Base-by-base conservation (phyloP, 1,140 invertebrate genomes). In the Batillaria attramentaria region DNA sequence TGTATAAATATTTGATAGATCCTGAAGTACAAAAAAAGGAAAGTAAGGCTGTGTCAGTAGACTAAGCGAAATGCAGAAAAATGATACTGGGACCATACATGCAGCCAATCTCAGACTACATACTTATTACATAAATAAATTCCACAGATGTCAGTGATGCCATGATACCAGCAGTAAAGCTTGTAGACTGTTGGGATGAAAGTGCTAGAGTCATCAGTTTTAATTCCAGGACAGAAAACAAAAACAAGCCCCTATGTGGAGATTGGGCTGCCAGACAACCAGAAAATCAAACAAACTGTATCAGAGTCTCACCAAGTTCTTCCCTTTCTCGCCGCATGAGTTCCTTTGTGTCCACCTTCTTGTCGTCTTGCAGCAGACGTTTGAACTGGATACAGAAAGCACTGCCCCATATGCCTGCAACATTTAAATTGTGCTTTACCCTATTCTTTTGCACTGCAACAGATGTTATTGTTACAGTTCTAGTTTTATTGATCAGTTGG, bases 371-470 rank as follows among this genome's bases (percentile, higher is more conserved):
- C 18, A 92, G 82, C 3, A 92, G 79, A 60, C 91, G 81, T 78
- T 91, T 91, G 72, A 92, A 90, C 35, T 92, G 91, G 39, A 92
- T 92, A 72, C 90, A 91, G 81, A 92, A 92, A 13, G 92, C 92
- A 85, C 92, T 92, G 0, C 92, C 92, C 92, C 92, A 92, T 16
- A 92, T 84, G 81, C 92, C 89, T 90, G 72, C 20, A 84, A 75
- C 10, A n/a, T 72, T 70, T n/a, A 76, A 73, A 16, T 73, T 62
- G 13, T 62, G 18, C 57, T 13, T 13, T 50, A 50, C 24, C 46
- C 46, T 50, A 10, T 24, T 50, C 46, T 50, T 50, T 24, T 50
- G 24, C 24, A 50, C 24, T 13, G 46, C 46, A 50, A 24, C 10
- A 50, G n/a, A n/a, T n/a, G n/a, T n/a, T n/a, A n/a, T n/a, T n/a